Conservation (phyloP, 2,888 invertebrate genomes). For the Colletes collaris region DNA sequence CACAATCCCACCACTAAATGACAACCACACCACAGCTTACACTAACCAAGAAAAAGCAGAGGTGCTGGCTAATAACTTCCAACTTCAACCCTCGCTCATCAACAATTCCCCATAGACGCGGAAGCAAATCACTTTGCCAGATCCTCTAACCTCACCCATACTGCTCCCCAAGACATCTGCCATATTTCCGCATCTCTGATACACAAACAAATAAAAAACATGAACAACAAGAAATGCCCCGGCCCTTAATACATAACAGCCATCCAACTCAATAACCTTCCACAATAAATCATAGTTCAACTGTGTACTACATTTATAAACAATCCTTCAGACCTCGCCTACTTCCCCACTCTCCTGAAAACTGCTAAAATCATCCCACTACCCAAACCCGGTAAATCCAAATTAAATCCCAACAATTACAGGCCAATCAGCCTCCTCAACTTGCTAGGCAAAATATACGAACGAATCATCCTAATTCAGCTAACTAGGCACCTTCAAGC, state of each 20-base stretch:
- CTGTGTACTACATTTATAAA: neutral
- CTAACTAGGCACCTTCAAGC: neutral
- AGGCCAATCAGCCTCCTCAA: no score
- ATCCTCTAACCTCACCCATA: neutral
- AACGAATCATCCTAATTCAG: no score
- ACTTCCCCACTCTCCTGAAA: no score
- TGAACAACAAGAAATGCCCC: no score
- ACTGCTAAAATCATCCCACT: neutral
- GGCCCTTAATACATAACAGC: no score
- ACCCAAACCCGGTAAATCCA: neutral
- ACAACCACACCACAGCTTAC: no score
- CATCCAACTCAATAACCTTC: no score
- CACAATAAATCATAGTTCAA: neutral
- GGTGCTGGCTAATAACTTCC: no score
- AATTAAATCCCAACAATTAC: no score
- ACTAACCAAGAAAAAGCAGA: neutral
- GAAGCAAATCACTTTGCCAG: neutral
- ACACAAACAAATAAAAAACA: neutral
- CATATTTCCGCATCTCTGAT: neutral
- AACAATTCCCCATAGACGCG: neutral
- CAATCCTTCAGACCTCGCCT: neutral
- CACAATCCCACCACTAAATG: no score
- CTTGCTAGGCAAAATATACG: no score
- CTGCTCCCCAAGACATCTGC: neutral
- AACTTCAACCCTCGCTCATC: neutral